phyloP scores from a whole-genome alignment of 2,113 vertebrate genomes.

The Oreochromis spilurus region DNA sequence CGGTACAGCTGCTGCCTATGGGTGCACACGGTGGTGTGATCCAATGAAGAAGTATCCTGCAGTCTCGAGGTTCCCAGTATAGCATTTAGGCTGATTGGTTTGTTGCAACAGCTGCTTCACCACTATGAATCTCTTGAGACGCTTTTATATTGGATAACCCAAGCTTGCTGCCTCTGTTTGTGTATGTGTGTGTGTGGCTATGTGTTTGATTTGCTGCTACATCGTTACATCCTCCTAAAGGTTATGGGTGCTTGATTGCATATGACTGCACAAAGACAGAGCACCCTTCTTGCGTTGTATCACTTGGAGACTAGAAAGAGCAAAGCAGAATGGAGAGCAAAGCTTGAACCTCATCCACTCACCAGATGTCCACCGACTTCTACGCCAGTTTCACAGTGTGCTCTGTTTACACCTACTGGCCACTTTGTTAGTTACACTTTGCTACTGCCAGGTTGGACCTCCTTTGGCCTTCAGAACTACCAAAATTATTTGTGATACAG shows the following conservation, averaged over 20 bases:
- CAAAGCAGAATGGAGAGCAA: not conserved
- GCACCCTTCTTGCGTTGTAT: not conserved
- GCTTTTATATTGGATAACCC: not conserved
- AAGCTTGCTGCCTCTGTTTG: slow-evolving; percentile 15
- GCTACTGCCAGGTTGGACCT: not conserved
- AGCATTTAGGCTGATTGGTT: slow-evolving; percentile 37
- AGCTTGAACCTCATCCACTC: not conserved
- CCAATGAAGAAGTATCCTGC: slow-evolving; percentile 10
- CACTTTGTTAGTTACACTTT: not conserved
- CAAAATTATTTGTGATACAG: fast-evolving
- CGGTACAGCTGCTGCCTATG: not conserved
- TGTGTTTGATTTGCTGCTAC: not conserved
- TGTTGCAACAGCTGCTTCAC: slow-evolving; percentile 31
- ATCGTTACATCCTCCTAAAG: not conserved
- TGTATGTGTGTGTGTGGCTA: not conserved
- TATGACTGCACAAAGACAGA: not conserved
- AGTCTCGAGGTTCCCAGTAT: slow-evolving; percentile 10
- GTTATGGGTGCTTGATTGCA: slow-evolving; percentile 5
- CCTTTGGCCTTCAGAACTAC: not conserved
- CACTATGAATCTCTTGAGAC: not conserved
- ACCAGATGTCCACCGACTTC: not conserved
- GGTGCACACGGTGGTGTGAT: not conserved
- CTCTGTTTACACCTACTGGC: not conserved
- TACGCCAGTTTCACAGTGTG: not conserved
- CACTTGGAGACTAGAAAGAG: not conserved